phyloP scores from a whole-genome alignment of 2,888 invertebrate genomes.

The Drepanosiphum platanoidis region DNA sequence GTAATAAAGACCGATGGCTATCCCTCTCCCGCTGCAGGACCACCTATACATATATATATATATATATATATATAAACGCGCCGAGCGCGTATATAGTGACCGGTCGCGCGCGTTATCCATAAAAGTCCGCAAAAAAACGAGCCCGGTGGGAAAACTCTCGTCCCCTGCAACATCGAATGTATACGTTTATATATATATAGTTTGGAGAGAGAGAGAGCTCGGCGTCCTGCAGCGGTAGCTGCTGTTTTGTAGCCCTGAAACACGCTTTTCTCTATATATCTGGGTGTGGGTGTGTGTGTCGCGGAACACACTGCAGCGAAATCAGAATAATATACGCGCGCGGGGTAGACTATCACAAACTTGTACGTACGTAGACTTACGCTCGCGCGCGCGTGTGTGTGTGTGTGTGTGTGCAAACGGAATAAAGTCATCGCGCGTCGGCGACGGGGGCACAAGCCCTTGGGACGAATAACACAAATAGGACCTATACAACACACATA shows the following conservation, averaged over 20 bases:
- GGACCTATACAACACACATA: slow-evolving; percentile 30
- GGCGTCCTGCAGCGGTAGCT: not conserved
- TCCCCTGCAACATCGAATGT: slow-evolving; percentile 14
- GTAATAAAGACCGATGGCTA: slow-evolving; percentile 60
- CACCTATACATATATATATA: not conserved
- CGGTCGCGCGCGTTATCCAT: slow-evolving; percentile 54
- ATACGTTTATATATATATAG: slow-evolving; percentile 30
- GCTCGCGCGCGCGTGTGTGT: not conserved
- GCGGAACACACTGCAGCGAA: slow-evolving; percentile 48
- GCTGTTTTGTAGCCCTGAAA: slow-evolving; percentile 6
- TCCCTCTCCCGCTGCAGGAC: slow-evolving; percentile 10
- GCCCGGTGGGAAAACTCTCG: slow-evolving; percentile 55
- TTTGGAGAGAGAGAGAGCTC: not conserved
- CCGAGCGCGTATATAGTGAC: slow-evolving; percentile 35
- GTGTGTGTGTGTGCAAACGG: not conserved
- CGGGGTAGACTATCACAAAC: not conserved
- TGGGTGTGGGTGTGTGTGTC: no score
- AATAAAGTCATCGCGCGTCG: slow-evolving; percentile 54
- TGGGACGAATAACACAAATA: slow-evolving; percentile 60
- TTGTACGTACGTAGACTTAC: not conserved
- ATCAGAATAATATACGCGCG: slow-evolving; percentile 47
- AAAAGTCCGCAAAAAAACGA: slow-evolving; percentile 60
- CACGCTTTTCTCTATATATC: no score
- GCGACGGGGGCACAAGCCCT: slow-evolving; percentile 3
- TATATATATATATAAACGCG: not conserved